Evolutionary conservation across 1,140 invertebrate genomes (phyloP).

Genomic region (Dolichoris vasculosae): DNA sequence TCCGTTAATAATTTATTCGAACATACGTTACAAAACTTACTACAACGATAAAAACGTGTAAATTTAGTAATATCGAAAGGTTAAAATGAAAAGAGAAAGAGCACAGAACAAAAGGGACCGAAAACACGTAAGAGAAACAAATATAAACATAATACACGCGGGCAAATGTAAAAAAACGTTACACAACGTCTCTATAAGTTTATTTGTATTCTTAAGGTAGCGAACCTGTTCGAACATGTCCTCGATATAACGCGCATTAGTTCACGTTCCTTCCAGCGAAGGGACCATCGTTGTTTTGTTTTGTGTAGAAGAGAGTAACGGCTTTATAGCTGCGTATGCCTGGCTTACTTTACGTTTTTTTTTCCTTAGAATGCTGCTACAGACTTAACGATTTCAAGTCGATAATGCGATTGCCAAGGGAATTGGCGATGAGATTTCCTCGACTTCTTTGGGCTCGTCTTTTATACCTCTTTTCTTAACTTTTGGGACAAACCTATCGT

Average conservation of each 20-base stretch:
- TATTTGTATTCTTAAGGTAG: not conserved
- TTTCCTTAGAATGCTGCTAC: not conserved
- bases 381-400: constrained; percentile 5
- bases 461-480: not conserved
- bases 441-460: not conserved
- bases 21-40: no score
- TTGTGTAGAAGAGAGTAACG: not conserved
- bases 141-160: not conserved
- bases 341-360: not conserved
- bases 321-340: not conserved
- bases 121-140: not conserved
- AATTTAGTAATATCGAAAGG: not conserved
- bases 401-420: not conserved
- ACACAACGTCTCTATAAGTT: not conserved
- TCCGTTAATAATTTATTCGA: no score
- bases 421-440: constrained; percentile 3
- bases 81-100: not conserved
- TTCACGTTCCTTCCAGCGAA: not conserved
- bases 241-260: constrained; percentile 20
- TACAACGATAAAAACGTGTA: not conserved
- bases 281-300: not conserved
- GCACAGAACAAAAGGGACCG: not conserved
- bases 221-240: not conserved
- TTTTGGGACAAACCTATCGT: not conserved
- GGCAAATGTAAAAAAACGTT: not conserved